These are phyloP conservation scores for Congeria kusceri DNA, from an alignment of 2,888 invertebrate species.

Conservation along the genomic window DNA sequence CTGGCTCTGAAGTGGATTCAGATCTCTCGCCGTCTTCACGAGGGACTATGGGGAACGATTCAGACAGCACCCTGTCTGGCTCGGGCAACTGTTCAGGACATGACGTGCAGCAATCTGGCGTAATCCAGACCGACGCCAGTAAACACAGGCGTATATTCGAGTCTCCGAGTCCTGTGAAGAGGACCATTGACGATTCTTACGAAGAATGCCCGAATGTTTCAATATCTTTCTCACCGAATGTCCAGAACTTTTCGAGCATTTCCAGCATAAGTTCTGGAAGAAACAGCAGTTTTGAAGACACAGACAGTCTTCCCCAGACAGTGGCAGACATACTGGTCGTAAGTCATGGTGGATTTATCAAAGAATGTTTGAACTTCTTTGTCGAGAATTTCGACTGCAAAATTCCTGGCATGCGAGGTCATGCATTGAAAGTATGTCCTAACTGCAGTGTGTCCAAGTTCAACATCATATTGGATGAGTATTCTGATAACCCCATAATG, in stretches of 20 bases:
- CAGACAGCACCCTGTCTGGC: constrained; percentile 44
- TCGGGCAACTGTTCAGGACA: too few species aligned
- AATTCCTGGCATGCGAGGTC: constrained; percentile 80
- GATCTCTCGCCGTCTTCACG: constrained; percentile 18
- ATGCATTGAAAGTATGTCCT: constrained; percentile 82
- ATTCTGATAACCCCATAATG: constrained; percentile 73
- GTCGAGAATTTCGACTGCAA: constrained; percentile 78
- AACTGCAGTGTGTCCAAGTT: constrained; percentile 85
- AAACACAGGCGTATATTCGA: constrained; percentile 29
- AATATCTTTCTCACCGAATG: constrained; percentile 75
- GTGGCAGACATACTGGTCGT: constrained; percentile 82
- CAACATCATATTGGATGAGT: constrained; percentile 76
- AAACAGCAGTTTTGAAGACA: constrained; percentile 81
- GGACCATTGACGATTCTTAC: constrained; percentile 24
- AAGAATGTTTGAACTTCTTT: constrained; percentile 83
- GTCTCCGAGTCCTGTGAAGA: constrained; percentile 34
- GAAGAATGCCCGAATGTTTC: constrained; percentile 83
- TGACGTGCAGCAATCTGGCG: constrained; percentile 5
- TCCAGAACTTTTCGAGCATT: constrained; percentile 77
- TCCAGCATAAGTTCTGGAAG: constrained; percentile 82
- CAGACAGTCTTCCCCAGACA: constrained; percentile 70
- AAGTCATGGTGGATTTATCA: constrained; percentile 84
- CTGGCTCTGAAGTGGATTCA: constrained; percentile 29
- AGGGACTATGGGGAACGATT: constrained; percentile 34
- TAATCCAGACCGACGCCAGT: constrained; percentile 26